Evolutionary conservation across 2,888 invertebrate species (phyloP).

Genomic region (Marronus borbonicus): DNA sequence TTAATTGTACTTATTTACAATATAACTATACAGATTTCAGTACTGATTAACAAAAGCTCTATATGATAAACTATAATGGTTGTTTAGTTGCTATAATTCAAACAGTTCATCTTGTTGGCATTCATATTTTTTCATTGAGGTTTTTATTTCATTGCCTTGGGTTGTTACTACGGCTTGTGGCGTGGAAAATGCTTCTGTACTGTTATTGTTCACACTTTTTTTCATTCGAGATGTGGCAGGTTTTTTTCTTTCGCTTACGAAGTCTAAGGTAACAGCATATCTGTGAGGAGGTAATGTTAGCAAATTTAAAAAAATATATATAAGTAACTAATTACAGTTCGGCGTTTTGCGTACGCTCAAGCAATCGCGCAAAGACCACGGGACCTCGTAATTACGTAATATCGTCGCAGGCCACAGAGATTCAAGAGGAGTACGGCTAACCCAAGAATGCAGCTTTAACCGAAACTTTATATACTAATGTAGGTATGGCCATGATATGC

Average conservation of each 20-base stretch:
- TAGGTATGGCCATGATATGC: too few species aligned
- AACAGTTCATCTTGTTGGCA: constrained; percentile 89
- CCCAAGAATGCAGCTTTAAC: too few species aligned
- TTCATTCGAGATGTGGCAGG: constrained; percentile 67
- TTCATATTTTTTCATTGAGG: constrained; percentile 83
- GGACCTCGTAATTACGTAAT: too few species aligned
- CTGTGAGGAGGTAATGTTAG: constrained; percentile 9
- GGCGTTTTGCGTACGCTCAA: too few species aligned
- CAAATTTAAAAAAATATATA: background rate
- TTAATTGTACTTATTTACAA: constrained; percentile 28
- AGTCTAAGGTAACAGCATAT: constrained; percentile 51
- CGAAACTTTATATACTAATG: too few species aligned
- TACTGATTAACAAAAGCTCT: constrained; percentile 6
- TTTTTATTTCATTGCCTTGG: constrained; percentile 85
- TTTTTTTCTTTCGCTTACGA: constrained; percentile 56
- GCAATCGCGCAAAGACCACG: too few species aligned
- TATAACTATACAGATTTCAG: constrained; percentile 18
- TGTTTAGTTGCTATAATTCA: constrained; percentile 83
- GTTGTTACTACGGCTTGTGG: constrained; percentile 78
- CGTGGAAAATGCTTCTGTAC: constrained; percentile 60
- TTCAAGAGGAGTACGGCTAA: too few species aligned
- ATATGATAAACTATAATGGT: background rate
- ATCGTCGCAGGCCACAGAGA: too few species aligned
- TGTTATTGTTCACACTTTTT: constrained; percentile 66
- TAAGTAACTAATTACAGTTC: too few species aligned